phyloP scores from a whole-genome alignment of 2,113 vertebrate species.

The Stercorarius parasiticus region DNA sequence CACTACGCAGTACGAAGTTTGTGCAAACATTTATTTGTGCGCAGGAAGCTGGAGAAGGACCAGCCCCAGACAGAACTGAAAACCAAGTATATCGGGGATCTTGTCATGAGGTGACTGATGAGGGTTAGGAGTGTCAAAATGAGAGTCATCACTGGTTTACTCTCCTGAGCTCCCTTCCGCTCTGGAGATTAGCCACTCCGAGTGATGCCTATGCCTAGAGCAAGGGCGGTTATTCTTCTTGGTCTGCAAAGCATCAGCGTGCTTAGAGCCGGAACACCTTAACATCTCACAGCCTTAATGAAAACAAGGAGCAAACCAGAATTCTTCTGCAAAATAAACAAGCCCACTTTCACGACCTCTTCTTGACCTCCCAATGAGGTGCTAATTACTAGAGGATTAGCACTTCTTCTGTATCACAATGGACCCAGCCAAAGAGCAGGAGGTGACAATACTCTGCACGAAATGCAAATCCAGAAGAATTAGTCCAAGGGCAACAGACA shows the following conservation, averaged over 20 bases:
- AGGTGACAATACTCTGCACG: conserved; percentile 33
- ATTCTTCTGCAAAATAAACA: conserved; percentile 65
- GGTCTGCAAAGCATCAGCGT: not conserved
- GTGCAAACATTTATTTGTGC: not conserved
- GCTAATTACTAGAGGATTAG: conserved; percentile 77
- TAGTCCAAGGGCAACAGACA: not conserved
- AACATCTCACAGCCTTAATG: conserved; percentile 43
- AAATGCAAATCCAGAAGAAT: conserved; percentile 17
- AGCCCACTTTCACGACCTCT: conserved; percentile 39
- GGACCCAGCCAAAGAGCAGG: not conserved
- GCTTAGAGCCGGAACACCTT: not conserved
- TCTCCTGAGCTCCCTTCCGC: not conserved
- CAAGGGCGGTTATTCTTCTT: not conserved
- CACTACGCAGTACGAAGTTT: not conserved
- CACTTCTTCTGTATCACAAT: conserved; percentile 67
- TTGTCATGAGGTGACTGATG: not conserved
- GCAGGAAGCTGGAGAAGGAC: not conserved
- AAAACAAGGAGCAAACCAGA: conserved; percentile 61
- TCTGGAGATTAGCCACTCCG: not conserved
- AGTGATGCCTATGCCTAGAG: not conserved
- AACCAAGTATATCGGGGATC: not conserved
- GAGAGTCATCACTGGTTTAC: not conserved
- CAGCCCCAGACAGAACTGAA: not conserved
- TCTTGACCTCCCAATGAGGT: conserved; percentile 69
- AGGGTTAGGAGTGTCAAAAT: not conserved